Base-by-base conservation (phyloP, 2,797 vertebrate genomes). In the Strix occidentalis region DNA sequence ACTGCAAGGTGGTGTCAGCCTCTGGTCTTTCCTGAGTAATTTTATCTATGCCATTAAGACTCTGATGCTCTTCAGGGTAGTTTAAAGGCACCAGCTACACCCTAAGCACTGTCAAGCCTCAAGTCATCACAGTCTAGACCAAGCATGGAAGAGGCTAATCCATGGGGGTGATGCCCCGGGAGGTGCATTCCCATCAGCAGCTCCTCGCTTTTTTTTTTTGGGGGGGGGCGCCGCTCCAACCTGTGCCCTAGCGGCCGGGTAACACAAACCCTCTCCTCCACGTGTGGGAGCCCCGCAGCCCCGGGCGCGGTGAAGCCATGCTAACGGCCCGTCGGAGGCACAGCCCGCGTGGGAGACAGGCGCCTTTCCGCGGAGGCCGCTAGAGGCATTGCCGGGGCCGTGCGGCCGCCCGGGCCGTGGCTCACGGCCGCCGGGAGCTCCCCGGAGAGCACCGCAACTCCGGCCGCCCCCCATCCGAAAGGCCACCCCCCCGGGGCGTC, bases 241-340 rank as follows among this genome's bases (percentile, higher is more conserved):
- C 39, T 5, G 39, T 1, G 21, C 6, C 68, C 39, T 1, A 12
- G 41, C 5, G 4, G 18, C 10, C 16, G 20, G 33, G 10, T 8
- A 33, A 31, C 50, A 51, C 15, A 7, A 15, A 16, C 29, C 37
- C 28, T 7, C 10, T 1, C 2, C 39, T 5, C 7, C 63, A 1
- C 3, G 9, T 0, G 2, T 2, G 6, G 50, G 35, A 54, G 13
- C 15, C 2, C 17, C 0, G 29, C 31, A 25, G 9, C 13, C 50
- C 21, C 11, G n/a, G 29, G 4, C 0, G 10, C 31, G 0, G 21
- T 0, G 26, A 5, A 6, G 45, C 4, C 46, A 8, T 4, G 9
- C 9, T 4, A 0, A 0, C 10, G 0, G 6, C 5, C 41, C 4
- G 7, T 0, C 0, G 12, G 16, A 2, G 51, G 51, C 64, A 23